A percentile compares a stretch with the other conserved stretches of the same genome.
Evolutionary conservation across 64 coral and sea anemone genomes (phyloP).

Genomic region (Trachythela sp.): DNA sequence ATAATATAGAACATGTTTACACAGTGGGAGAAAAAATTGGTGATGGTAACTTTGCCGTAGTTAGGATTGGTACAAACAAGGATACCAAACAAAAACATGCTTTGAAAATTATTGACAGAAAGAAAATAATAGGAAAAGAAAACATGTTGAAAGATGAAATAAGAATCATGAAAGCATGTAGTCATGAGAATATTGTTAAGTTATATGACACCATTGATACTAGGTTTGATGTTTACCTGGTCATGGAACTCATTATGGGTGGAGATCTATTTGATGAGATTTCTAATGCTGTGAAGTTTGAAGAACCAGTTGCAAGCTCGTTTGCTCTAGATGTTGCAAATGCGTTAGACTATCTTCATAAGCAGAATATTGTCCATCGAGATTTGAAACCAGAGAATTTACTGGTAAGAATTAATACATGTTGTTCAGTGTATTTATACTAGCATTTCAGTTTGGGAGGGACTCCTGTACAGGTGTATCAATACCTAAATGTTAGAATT

Average conservation of each 20-base stretch:
- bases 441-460: too few species aligned
- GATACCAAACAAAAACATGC: slow-evolving; percentile 78
- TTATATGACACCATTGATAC: slow-evolving; percentile 86
- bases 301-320: slow-evolving; percentile 63
- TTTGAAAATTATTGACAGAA: slow-evolving; percentile 93
- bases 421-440: not conserved
- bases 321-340: slow-evolving; percentile 78
- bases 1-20: slow-evolving; percentile 75
- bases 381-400: slow-evolving; percentile 97
- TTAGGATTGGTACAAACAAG: slow-evolving; percentile 68
- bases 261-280: slow-evolving; percentile 94
- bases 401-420: slow-evolving; percentile 60
- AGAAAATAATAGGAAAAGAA: slow-evolving; percentile 84
- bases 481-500: too few species aligned
- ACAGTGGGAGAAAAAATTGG: slow-evolving; percentile 81
- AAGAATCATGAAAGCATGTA: slow-evolving; percentile 78
- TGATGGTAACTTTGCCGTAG: slow-evolving; percentile 88
- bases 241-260: slow-evolving; percentile 84
- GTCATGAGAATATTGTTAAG: slow-evolving; percentile 77
- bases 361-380: slow-evolving; percentile 78
- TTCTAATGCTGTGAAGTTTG: slow-evolving; percentile 83
- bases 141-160: slow-evolving; percentile 94
- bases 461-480: too few species aligned
- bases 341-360: slow-evolving; percentile 79
- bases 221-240: slow-evolving; percentile 59